Percentiles rank a stretch among this genome's conserved stretches.
Conservation (phyloP, 2,888 invertebrate species). For the Cerceris ruficornis region DNA sequence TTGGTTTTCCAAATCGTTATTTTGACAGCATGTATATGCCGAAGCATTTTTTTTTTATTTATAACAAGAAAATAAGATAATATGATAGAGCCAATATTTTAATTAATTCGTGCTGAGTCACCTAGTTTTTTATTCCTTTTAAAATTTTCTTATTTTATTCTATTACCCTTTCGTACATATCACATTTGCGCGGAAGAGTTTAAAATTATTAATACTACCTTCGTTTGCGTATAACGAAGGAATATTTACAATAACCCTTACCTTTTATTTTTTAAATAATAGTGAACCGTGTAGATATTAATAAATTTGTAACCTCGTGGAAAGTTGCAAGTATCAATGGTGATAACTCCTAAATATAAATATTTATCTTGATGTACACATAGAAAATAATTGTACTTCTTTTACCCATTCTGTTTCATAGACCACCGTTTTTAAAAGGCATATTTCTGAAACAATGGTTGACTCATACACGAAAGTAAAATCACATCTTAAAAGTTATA, state of each 20-base stretch:
- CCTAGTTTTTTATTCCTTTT: conserved; percentile 12
- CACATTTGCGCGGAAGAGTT: conserved; percentile 54
- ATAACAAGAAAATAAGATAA: conserved; percentile 3
- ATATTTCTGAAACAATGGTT: conserved; percentile 34
- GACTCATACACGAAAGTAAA: conserved; percentile 39
- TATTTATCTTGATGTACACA: not conserved
- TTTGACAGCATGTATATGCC: conserved; percentile 7
- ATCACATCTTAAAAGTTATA: conserved; percentile 44
- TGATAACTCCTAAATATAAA: conserved; percentile 7
- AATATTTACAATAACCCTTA: conserved; percentile 52
- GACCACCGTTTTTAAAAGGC: conserved; percentile 2
- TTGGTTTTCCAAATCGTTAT: conserved; percentile 13
- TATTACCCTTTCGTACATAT: conserved; percentile 54
- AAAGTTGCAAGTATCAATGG: conserved; percentile 19
- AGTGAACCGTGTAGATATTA: not conserved
- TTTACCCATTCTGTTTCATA: not conserved
- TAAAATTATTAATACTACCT: conserved; percentile 38
- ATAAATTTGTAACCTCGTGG: conserved; percentile 3
- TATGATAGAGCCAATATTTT: conserved; percentile 9
- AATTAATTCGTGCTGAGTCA: conserved; percentile 24
- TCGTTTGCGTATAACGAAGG: conserved; percentile 30
- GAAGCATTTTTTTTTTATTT: not conserved
- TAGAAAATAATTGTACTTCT: not conserved
- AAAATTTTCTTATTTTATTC: conserved; percentile 37
- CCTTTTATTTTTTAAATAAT: conserved; percentile 21